A percentile compares a stretch with the other conserved stretches of the same genome.
phyloP scores from a whole-genome alignment of 2,113 vertebrate genomes.

The Taurulus bubalis region DNA sequence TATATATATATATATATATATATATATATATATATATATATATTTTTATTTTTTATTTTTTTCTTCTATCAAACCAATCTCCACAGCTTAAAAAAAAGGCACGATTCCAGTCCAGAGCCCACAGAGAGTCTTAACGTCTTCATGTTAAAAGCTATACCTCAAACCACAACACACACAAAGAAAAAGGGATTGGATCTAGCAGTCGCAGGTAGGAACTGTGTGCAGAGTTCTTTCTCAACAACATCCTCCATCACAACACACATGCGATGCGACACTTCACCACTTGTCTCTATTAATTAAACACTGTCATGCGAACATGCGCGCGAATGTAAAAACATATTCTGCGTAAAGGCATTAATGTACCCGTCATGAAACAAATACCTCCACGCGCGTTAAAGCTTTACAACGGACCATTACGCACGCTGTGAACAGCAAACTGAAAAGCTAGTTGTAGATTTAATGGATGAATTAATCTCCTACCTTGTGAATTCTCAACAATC shows the following conservation, averaged over 20 bases:
- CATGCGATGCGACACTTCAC: conserved; percentile 50
- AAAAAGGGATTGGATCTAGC: background rate
- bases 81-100: background rate
- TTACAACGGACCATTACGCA: background rate
- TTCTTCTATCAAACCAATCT: background rate
- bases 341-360: conserved; percentile 1
- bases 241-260: conserved; percentile 45
- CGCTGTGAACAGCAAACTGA: background rate
- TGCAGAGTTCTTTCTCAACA: conserved; percentile 58
- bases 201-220: conserved; percentile 61
- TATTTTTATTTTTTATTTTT: background rate
- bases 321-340: background rate
- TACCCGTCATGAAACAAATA: background rate
- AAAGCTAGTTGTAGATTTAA: background rate
- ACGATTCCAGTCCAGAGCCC: conserved; percentile 9
- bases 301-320: background rate
- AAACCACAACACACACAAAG: conserved; percentile 29
- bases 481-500: conserved; percentile 65
- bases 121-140: conserved; percentile 39
- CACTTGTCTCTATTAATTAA: conserved; percentile 15
- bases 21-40: background rate
- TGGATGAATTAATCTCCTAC: conserved; percentile 49
- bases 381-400: background rate
- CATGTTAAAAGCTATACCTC: conserved; percentile 2
- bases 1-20: too few species aligned